Conservation (phyloP, 1,140 invertebrate species). For the Drosophila equinoxialis region DNA sequence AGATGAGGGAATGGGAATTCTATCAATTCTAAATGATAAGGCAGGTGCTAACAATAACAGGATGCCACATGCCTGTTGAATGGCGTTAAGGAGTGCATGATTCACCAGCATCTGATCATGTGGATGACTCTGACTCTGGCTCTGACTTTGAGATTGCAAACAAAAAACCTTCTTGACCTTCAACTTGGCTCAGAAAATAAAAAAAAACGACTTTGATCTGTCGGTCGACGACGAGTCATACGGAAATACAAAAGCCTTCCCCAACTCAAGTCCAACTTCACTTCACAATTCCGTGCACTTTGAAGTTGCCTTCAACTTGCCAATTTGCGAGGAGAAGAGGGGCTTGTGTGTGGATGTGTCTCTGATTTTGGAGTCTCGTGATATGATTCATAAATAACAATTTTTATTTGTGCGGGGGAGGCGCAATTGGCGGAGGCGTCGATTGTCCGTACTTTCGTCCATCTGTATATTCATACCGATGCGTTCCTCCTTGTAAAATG, state of each 20-base stretch:
- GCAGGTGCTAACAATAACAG: conserved; percentile 10
- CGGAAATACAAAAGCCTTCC: conserved; percentile 61
- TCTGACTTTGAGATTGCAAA: conserved; percentile 10
- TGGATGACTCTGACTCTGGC: conserved; percentile 1
- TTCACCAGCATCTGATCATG: neutral
- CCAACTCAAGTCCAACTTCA: conserved; percentile 35
- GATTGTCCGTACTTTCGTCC: too few relatives aligned
- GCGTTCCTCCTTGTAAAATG: conserved; percentile 60
- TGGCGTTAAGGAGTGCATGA: conserved; percentile 6
- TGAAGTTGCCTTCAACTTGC: conserved; percentile 67
- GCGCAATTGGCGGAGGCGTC: conserved; percentile 25
- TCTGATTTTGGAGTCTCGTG: conserved; percentile 38
- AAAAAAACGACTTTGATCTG: conserved; percentile 42
- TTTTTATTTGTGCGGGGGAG: conserved; percentile 52
- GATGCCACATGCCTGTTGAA: neutral
- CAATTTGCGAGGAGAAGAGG: conserved; percentile 25
- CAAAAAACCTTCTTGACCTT: conserved; percentile 56
- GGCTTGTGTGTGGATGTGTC: conserved; percentile 4
- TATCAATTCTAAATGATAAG: conserved; percentile 21
- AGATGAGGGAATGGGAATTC: too few relatives aligned
- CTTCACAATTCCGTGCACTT: conserved; percentile 53
- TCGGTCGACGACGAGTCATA: conserved; percentile 55
- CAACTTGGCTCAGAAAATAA: conserved; percentile 62
- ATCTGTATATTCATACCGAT: neutral
- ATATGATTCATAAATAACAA: conserved; percentile 57